Conservation (phyloP, 2,888 invertebrate genomes). For the Himalopsyche tibetana region DNA sequence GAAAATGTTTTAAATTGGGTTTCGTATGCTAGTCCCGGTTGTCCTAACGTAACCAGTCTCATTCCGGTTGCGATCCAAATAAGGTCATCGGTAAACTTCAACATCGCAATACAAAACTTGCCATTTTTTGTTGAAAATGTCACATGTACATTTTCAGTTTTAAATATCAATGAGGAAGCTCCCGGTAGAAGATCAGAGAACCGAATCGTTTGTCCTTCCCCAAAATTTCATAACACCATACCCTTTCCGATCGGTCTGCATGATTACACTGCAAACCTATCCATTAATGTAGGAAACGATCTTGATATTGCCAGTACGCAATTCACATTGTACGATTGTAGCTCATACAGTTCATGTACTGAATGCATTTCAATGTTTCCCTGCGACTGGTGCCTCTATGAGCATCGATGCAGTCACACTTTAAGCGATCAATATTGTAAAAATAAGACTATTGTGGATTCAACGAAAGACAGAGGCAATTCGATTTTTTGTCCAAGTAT, state of each 20-base stretch:
- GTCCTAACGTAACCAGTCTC: constrained; percentile 95
- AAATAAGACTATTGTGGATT: constrained; percentile 81
- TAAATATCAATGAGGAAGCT: constrained; percentile 92
- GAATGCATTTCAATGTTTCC: constrained; percentile 96
- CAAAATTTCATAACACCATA: constrained; percentile 93
- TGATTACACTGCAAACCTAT: constrained; percentile 95
- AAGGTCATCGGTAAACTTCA: constrained; percentile 93
- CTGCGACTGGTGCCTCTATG: constrained; percentile 99
- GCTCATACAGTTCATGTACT: constrained; percentile 96
- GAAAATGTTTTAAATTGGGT: constrained; percentile 97
- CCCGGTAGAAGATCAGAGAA: constrained; percentile 93
- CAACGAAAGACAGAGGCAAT: constrained; percentile 91
- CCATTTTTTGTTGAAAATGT: constrained; percentile 93
- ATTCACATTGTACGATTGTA: constrained; percentile 99
- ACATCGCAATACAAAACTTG: constrained; percentile 95
- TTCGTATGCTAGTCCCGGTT: constrained; percentile 96
- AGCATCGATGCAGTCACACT: constrained; percentile 96
- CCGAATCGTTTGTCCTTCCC: constrained; percentile 96
- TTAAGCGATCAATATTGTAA: constrained; percentile 93
- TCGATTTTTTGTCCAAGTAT: constrained; percentile 97
- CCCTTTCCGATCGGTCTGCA: constrained; percentile 95
- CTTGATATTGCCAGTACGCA: constrained; percentile 98
- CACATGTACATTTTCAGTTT: constrained; percentile 94
- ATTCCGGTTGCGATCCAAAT: constrained; percentile 93
- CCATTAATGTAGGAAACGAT: constrained; percentile 92